A percentile compares a stretch with the other conserved stretches of the same genome.
Conservation (phyloP, 2,888 invertebrate species). For the Archips crataeganus region DNA sequence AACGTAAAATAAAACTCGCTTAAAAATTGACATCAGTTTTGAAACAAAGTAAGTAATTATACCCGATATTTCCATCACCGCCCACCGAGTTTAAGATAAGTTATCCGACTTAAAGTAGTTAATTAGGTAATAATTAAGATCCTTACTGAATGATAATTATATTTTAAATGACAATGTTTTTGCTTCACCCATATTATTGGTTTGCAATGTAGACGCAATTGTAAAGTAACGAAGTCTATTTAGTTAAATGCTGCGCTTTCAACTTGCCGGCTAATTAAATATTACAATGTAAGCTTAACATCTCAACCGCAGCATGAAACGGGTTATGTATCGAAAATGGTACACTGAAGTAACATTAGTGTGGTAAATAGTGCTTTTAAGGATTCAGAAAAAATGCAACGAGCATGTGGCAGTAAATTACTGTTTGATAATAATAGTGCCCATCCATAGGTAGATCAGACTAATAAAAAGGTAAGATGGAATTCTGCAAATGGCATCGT, state of each 20-base stretch:
- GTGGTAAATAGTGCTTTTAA: constrained; percentile 31
- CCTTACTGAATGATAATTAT: constrained; percentile 12
- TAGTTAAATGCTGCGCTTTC: constrained; percentile 55
- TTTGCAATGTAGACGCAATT: constrained; percentile 34
- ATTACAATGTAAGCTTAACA: constrained; percentile 67
- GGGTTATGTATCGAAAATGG: constrained; percentile 48
- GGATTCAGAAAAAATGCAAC: background rate
- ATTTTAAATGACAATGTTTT: background rate
- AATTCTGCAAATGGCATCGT: too few relatives aligned
- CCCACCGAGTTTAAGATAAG: constrained; percentile 11
- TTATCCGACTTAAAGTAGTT: constrained; percentile 7
- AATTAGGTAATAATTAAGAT: constrained; percentile 1
- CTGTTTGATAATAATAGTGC: too few relatives aligned
- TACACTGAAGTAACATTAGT: background rate
- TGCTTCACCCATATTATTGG: background rate
- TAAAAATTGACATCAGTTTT: background rate
- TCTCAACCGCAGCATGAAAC: constrained; percentile 56
- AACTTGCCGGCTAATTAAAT: constrained; percentile 68
- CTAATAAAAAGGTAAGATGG: too few relatives aligned
- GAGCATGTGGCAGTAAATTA: background rate
- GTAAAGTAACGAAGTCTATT: constrained; percentile 43
- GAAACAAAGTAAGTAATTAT: constrained; percentile 2
- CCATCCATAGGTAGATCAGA: too few relatives aligned
- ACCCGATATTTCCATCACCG: background rate
- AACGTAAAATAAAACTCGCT: background rate